Base-by-base conservation (phyloP, 2,888 invertebrate genomes). In the Cryptus viduatorius region DNA sequence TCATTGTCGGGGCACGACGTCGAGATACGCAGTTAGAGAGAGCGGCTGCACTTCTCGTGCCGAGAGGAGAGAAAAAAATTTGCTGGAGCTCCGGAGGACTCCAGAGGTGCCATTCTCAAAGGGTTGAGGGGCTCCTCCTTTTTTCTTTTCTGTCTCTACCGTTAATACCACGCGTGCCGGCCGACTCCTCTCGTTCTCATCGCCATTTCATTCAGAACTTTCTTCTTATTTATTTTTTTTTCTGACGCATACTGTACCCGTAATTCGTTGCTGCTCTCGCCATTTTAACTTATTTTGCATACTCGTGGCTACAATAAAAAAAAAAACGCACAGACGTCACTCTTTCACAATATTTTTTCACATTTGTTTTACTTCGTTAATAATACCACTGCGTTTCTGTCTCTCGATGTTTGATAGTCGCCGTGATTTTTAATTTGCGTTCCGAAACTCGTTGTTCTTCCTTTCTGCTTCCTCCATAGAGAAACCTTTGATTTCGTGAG, bases 71-170 rank as follows among this genome's bases (percentile, higher is more conserved):
- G 29, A 10, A 68, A 68, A 68, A 65, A 31, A 12, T 19, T 42
- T 44, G 44, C 37, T 12, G 46, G 59, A 53, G 19, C 42, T 65
- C 7, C 68, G 8, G 31, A 37, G 37, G 56, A 69, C 69, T 69
- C 59, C 76, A 56, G 76, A 71, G 83, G 76, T 83, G 83, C 75
- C 73, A 83, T 80, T 75, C 76, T 71, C 80, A 76, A 76, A 83
- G 69, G 76, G 64, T 48, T 37, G 68, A 24, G 78, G 46, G 16
- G 69, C n/a, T 53, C 31, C 48, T 69, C 64, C 75, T 56, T 53
- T 81, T 76, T 80, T 37, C 65, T 7, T 42, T 69, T 44, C n/a
- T 31, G 59, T 71, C 31, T 56, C 56, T 64, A 19, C 31, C 31
- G 29, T 42, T 61, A 48, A 75, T 73, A 68, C 59, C 68, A 44